Base-by-base conservation (phyloP, 2,888 invertebrate genomes). In the Diadegma fenestrale region DNA sequence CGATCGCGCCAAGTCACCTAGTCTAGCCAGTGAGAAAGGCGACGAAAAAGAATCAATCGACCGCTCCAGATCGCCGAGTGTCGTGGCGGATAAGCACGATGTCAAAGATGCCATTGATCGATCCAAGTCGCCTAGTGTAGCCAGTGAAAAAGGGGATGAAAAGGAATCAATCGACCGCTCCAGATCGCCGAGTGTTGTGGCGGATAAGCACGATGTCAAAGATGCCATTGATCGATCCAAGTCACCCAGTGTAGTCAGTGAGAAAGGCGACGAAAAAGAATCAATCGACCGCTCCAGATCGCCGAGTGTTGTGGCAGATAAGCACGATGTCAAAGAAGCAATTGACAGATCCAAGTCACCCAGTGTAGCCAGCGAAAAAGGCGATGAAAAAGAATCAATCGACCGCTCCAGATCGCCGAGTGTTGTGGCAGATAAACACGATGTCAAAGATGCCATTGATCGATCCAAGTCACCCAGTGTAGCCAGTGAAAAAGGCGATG, bases 401-500 rank as follows among this genome's bases (percentile, higher is more conserved):
- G 33, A 33, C 6, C 33, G 26, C 8, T 61, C 61, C 7, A 61
- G 8, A n/a, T 3, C 61, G 12, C 26, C 19, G 1, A 61, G 61
- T 61, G 14, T 61, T n/a, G 61, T 26, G 7, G 19, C 7, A 10
- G 61, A 26, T 2, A 26, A 61, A 61, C n/a, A 12, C 12, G 61
- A 26, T 19, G 54, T 10, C 1, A 68, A 37, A 14, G 51, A 61
- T 0, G 10, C 22, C 1, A 8, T 26, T 1, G 58, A 61, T 0
- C 82, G 79, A 37, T 69, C 78, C 0, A 86, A 78, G 76, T 81
- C 88, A 6, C 83, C 86, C 0, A 88, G 88, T 75, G 71, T 83
- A 54, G 30, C 30, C 30, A 30, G 73, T 22, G 82, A 80, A n/a
- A 83, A 86, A 78, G 14, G 8, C 6, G 81, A 84, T 3, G 87